A percentile compares a stretch with the other conserved stretches of the same genome.
phyloP scores from a whole-genome alignment of 2,888 invertebrate genomes.

The Tupiocoris notatus region DNA sequence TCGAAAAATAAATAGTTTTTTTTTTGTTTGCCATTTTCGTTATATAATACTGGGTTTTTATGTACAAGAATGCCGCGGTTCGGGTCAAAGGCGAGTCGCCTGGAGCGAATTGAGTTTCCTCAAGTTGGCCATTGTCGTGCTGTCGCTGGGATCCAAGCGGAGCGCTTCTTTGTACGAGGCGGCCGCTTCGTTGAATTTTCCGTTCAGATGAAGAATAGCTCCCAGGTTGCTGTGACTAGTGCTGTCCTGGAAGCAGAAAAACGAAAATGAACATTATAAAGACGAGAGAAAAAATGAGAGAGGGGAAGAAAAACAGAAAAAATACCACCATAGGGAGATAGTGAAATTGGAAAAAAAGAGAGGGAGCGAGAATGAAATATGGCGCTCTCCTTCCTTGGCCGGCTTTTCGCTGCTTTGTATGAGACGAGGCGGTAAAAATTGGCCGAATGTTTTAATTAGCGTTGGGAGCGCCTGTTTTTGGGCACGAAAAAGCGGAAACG shows the following conservation, averaged over 20 bases:
- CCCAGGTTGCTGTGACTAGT: slow-evolving; percentile 92
- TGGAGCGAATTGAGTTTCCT: slow-evolving; percentile 59
- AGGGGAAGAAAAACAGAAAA: background rate
- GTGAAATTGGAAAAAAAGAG: background rate
- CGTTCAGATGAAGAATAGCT: slow-evolving; percentile 90
- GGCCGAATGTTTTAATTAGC: slow-evolving; percentile 38
- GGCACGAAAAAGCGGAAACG: background rate
- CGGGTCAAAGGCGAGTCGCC: slow-evolving; percentile 44
- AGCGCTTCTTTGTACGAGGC: slow-evolving; percentile 82
- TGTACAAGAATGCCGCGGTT: slow-evolving; percentile 27
- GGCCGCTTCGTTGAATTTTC: slow-evolving; percentile 84
- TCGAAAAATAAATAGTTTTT: slow-evolving; percentile 34
- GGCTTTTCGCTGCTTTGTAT: background rate
- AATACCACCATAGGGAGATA: background rate
- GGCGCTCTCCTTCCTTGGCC: background rate
- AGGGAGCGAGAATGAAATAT: background rate
- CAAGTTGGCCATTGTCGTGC: slow-evolving; percentile 83
- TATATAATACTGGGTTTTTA: slow-evolving; percentile 39
- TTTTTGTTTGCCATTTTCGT: too few relatives aligned
- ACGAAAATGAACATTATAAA: too few relatives aligned
- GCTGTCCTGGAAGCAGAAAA: slow-evolving; percentile 67
- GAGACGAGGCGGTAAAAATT: slow-evolving; percentile 1
- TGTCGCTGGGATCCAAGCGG: slow-evolving; percentile 81
- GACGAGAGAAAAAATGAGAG: too few relatives aligned
- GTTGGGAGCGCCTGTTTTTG: background rate